phyloP scores from a whole-genome alignment of 2,113 vertebrate species.

The Zosterops japonicus region DNA sequence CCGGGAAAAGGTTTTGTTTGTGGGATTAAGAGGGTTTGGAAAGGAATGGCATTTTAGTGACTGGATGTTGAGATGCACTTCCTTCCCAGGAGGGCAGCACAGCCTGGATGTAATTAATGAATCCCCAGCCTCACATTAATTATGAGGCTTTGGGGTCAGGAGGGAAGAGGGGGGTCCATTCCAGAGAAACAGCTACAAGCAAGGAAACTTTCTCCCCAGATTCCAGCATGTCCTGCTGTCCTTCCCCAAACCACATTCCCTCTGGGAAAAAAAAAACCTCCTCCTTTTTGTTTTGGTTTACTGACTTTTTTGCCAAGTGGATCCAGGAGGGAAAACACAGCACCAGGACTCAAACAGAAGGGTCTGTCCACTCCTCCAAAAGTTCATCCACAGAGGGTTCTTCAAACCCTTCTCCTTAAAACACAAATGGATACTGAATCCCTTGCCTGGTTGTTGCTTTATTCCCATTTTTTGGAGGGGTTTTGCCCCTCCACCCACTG shows the following conservation, averaged over 20 bases:
- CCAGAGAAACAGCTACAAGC: not conserved
- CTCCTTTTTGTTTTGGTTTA: not conserved
- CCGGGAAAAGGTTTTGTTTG: rapidly evolving
- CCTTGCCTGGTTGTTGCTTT: not conserved
- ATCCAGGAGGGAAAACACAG: not conserved
- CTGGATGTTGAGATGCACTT: rapidly evolving
- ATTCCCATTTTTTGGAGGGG: not conserved
- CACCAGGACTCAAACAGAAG: rapidly evolving
- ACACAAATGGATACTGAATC: rapidly evolving
- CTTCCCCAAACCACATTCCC: not conserved
- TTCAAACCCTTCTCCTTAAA: not conserved
- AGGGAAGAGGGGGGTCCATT: not conserved
- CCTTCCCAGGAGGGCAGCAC: not conserved
- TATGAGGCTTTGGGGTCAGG: not conserved
- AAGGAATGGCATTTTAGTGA: rapidly evolving
- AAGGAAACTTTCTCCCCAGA: not conserved
- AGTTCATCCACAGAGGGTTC: not conserved
- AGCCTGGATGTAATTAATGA: not conserved
- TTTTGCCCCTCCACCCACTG: not conserved
- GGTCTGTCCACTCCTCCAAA: not conserved
- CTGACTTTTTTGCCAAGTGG: not conserved
- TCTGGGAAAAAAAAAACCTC: not conserved
- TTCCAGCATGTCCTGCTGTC: rapidly evolving
- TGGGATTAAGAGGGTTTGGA: not conserved
- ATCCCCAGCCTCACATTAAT: not conserved